Percentiles rank a stretch among this genome's conserved stretches.
phyloP scores from a whole-genome alignment of 1,140 invertebrate genomes.

The Wiebesia pumilae region DNA sequence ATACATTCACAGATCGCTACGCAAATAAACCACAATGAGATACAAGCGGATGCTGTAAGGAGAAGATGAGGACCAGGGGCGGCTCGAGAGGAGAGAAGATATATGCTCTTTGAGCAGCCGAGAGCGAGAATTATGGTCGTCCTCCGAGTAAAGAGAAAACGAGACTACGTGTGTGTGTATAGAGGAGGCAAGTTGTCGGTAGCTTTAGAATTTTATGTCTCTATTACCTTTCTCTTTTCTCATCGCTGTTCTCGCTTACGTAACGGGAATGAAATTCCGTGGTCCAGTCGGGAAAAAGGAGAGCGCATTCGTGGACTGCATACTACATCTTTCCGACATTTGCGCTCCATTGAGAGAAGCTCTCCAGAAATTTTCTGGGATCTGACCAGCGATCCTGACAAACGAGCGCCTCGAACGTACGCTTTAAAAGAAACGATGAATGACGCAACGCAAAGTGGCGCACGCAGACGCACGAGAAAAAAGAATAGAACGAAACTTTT shows the following conservation, averaged over 20 bases:
- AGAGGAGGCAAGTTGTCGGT: conserved; percentile 26
- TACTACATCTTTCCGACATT: too few species aligned
- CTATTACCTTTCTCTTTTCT: conserved; percentile 9
- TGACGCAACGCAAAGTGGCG: not conserved
- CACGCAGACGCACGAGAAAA: not conserved
- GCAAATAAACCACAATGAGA: conserved; percentile 40
- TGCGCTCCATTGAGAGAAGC: not conserved
- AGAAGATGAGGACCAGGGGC: not conserved
- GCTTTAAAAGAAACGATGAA: conserved; percentile 9
- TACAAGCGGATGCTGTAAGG: not conserved
- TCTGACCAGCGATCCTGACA: not conserved
- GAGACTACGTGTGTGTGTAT: conserved; percentile 14
- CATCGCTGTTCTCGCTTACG: not conserved
- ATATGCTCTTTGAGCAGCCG: not conserved
- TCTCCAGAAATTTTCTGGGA: not conserved
- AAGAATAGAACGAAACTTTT: not conserved
- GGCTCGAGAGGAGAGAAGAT: not conserved
- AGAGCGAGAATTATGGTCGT: conserved; percentile 32
- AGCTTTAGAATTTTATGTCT: conserved; percentile 42
- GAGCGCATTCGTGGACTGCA: too few species aligned
- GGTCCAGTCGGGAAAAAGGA: not conserved
- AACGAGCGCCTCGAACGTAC: not conserved
- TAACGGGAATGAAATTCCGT: not conserved
- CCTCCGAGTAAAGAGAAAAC: not conserved
- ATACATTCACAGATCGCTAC: conserved; percentile 32